phyloP scores from a whole-genome alignment of 2,888 invertebrate genomes.

The Erannis defoliaria region DNA sequence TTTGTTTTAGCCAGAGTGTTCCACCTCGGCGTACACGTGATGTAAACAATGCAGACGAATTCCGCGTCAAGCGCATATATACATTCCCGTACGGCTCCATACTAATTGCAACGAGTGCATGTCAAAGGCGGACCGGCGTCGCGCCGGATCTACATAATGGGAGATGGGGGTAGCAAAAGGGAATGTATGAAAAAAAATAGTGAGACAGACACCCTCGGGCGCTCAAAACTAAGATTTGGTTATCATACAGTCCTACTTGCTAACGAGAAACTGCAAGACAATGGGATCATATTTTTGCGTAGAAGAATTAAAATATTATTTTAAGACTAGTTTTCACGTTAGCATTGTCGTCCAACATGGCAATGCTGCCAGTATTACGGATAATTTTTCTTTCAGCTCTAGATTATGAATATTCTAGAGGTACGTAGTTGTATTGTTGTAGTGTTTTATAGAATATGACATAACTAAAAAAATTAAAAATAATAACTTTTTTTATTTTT shows the following conservation, averaged over 20 bases:
- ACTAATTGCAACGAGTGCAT: slow-evolving; percentile 85
- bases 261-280: slow-evolving; percentile 64
- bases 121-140: slow-evolving; percentile 85
- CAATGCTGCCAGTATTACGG: no score
- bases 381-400: no score
- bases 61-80: slow-evolving; percentile 44
- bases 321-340: neutral
- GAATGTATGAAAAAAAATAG: slow-evolving; percentile 75
- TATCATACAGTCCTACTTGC: slow-evolving; percentile 66
- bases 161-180: slow-evolving; percentile 76
- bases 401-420: no score
- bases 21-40: neutral
- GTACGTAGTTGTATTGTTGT: no score
- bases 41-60: slow-evolving; percentile 48
- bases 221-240: slow-evolving; percentile 74
- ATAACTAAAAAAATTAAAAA: no score
- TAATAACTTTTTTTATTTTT: no score
- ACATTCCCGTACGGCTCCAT: slow-evolving; percentile 61
- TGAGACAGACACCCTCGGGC: slow-evolving; percentile 69
- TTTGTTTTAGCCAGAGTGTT: neutral
- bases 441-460: no score
- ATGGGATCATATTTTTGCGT: slow-evolving; percentile 41
- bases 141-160: slow-evolving; percentile 83
- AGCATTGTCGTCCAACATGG: no score
- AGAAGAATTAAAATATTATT: slow-evolving; percentile 20